phyloP scores from a whole-genome alignment of 2,113 vertebrate species.

The Tylochromis polylepis region DNA sequence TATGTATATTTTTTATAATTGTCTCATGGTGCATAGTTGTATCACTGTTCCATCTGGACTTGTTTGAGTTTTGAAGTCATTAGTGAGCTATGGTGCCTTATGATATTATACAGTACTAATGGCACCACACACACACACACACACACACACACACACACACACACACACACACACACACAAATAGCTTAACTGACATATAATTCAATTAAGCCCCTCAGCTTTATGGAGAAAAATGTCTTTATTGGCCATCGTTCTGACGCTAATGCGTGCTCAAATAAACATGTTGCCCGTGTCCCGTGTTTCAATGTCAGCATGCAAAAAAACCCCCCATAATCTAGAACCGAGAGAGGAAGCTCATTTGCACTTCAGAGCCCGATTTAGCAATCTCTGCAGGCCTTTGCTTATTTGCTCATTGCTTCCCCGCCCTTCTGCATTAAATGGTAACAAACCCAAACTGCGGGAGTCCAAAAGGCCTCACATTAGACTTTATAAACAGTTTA shows the following conservation, averaged over 20 bases:
- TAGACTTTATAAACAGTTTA: conserved; percentile 76
- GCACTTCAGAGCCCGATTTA: conserved; percentile 72
- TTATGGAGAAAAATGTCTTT: not conserved
- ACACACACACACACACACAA: too few relatives aligned
- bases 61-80: conserved; percentile 48
- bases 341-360: conserved; percentile 68
- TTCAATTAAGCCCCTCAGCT: conserved; percentile 36
- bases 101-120: conserved; percentile 18
- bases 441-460: conserved; percentile 63
- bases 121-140: not conserved
- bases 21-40: conserved; percentile 38
- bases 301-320: conserved; percentile 32
- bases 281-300: conserved; percentile 32
- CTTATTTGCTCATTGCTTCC: conserved; percentile 65
- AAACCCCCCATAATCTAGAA: conserved; percentile 19
- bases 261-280: conserved; percentile 62
- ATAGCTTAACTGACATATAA: conserved; percentile 14
- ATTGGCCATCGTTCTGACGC: not conserved
- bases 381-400: conserved; percentile 68
- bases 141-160: not conserved
- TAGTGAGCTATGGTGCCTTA: conserved; percentile 23
- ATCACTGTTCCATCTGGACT: conserved; percentile 26
- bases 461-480: conserved; percentile 66
- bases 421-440: conserved; percentile 62
- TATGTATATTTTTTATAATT: conserved; percentile 3